Conservation (phyloP, 2,797 vertebrate species). For the Hemitrygon akajei region DNA sequence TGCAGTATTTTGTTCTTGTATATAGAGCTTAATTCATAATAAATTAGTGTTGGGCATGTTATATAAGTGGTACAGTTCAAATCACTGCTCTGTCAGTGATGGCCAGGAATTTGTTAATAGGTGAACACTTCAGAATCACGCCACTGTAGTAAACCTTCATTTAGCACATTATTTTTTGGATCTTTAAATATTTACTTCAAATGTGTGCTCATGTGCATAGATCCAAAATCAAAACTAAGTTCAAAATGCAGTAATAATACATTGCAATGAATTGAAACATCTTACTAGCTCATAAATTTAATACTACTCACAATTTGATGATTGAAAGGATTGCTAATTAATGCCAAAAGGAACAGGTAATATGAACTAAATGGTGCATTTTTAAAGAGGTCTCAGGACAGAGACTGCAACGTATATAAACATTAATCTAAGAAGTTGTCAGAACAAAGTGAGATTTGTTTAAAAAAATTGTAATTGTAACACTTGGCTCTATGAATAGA, state of each 20-base stretch:
- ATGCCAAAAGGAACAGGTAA: neutral
- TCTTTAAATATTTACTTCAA: neutral
- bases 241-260: neutral
- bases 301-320: neutral
- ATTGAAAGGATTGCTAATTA: neutral
- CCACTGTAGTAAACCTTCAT: neutral
- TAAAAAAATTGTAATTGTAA: too few species aligned
- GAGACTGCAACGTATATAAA: too few species aligned
- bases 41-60: neutral
- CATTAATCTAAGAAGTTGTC: too few species aligned
- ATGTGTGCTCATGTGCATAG: neutral
- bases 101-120: neutral
- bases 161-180: neutral
- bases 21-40: neutral
- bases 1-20: too few species aligned
- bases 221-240: slow-evolving; percentile 42
- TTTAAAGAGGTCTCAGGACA: too few species aligned
- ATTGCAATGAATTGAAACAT: neutral
- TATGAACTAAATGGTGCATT: too few species aligned
- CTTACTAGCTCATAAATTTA: neutral
- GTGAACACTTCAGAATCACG: neutral
- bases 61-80: neutral
- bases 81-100: neutral
- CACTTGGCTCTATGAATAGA: too few species aligned
- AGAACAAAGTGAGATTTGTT: too few species aligned